These are phyloP conservation scores for Acromyrmex charruanus DNA, from an alignment of 1,140 invertebrate species.

Conservation along the genomic window DNA sequence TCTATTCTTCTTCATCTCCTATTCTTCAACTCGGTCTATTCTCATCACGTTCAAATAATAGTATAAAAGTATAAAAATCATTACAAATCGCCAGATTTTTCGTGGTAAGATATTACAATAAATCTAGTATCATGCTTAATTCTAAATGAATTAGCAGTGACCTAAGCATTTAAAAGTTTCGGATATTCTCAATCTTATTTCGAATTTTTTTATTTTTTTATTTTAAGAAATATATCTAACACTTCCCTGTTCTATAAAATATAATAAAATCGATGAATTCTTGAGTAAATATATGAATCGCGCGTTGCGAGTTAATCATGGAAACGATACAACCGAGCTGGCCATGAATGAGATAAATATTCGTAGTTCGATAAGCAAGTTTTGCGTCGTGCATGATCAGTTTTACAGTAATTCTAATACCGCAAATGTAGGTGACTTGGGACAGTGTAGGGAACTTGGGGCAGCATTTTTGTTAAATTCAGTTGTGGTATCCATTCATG, in stretches of 20 bases:
- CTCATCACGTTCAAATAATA: not conserved
- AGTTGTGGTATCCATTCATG: too few relatives aligned
- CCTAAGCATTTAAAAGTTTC: not conserved
- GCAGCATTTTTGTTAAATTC: too few relatives aligned
- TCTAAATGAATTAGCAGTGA: constrained; percentile 8
- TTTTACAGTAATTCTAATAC: constrained; percentile 38
- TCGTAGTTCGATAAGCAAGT: constrained; percentile 30
- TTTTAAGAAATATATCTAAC: not conserved
- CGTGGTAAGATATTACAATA: not conserved
- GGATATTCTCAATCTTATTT: not conserved
- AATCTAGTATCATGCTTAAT: not conserved
- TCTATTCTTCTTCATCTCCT: too few relatives aligned
- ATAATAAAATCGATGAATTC: not conserved
- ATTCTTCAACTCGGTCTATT: not conserved
- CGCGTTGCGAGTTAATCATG: not conserved
- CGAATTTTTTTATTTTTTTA: not conserved
- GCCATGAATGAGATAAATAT: not conserved
- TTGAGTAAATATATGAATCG: not conserved
- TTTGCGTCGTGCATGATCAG: constrained; percentile 1
- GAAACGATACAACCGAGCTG: not conserved
- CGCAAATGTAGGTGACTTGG: too few relatives aligned
- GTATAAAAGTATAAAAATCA: not conserved
- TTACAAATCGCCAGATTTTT: not conserved
- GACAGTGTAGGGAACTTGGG: too few relatives aligned
- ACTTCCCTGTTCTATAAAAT: not conserved